Evolutionary conservation across 2,888 invertebrate genomes (phyloP), one percentile per base, ranked within the genome.

Genomic region (Morinoia aosen): DNA sequence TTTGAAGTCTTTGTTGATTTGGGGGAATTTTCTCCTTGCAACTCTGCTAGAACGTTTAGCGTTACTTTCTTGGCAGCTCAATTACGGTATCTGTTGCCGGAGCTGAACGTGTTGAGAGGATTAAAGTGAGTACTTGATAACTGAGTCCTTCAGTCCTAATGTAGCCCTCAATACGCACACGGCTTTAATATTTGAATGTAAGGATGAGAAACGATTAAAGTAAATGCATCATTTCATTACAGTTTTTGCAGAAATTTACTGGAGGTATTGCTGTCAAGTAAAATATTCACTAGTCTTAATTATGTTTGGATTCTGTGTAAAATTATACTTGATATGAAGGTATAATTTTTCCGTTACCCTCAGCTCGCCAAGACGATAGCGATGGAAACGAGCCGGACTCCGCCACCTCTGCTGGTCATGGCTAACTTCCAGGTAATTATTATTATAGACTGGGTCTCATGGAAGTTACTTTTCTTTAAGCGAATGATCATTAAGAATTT

Each of bases 361-460:
- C 96, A 96, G 96, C 95, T 95, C 48, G 96, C 96, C 16, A 95
- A 96, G 16, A 95, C 95, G 39, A 96, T 96, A 5, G 95, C 96
- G 0, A 94, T 95, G 40, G 95, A 96, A 88, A 96, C 95, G 88
- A 95, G 95, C 93, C 95, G 95, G 58, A 96, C 96, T 25, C 94
- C 96, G 25, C 96, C 96, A 19, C 96, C 96, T 8, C 95, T 96
- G 48, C 95, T 96, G 39, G 96, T 96, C 57, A 96, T 96, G 95
- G 96, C 96, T 12, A 96, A 96, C 95, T 96, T 96, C 95, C 96
- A 96, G 96, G 96, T 96, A 61, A 91, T 40, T 90, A 40, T 40
- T 90, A 40, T 95, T 95, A n/a, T 10, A 33, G 25, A 76, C 76
- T 3, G 25, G 7, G 7, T 76, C 25, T 76, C 25, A 48, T 48